These are phyloP conservation scores for Drosophila orena DNA, from an alignment of 1,140 invertebrate species.

Conservation along the genomic window DNA sequence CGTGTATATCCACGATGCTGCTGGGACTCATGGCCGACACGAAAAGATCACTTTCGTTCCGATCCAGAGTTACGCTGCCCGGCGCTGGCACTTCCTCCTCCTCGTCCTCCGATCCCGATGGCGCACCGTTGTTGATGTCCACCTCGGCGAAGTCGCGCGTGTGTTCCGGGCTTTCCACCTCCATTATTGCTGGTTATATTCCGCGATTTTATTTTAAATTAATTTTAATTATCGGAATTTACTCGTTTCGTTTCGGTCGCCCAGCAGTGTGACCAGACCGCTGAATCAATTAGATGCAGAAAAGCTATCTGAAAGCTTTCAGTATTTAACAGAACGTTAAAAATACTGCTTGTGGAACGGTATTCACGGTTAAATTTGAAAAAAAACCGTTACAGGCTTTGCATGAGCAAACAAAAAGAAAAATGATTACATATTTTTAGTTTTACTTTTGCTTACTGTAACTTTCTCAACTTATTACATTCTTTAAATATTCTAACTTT, in stretches of 20 bases:
- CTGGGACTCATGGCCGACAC: slow-evolving; percentile 71
- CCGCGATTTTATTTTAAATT: slow-evolving; percentile 18
- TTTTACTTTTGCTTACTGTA: background rate
- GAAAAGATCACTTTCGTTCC: slow-evolving; percentile 73
- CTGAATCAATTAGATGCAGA: background rate
- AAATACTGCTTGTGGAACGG: background rate
- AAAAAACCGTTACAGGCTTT: background rate
- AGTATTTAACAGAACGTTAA: background rate
- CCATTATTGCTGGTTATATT: slow-evolving; percentile 43
- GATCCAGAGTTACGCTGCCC: slow-evolving; percentile 54
- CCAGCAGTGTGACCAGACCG: slow-evolving; percentile 14
- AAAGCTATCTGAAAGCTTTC: slow-evolving; percentile 8
- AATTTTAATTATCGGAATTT: slow-evolving; percentile 41
- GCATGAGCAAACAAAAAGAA: no score
- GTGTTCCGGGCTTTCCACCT: slow-evolving; percentile 67
- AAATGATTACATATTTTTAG: no score
- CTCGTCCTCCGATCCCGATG: slow-evolving; percentile 66
- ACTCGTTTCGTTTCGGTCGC: slow-evolving; percentile 12
- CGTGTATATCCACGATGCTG: slow-evolving; percentile 58
- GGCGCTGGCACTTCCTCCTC: slow-evolving; percentile 79
- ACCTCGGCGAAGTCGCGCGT: slow-evolving; percentile 78
- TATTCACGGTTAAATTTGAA: background rate
- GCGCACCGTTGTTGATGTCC: slow-evolving; percentile 78
- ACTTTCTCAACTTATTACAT: background rate
- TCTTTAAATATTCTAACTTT: background rate